Evolutionary conservation across 2,797 vertebrate species (phyloP).

Genomic region (Cossypha dichroa): DNA sequence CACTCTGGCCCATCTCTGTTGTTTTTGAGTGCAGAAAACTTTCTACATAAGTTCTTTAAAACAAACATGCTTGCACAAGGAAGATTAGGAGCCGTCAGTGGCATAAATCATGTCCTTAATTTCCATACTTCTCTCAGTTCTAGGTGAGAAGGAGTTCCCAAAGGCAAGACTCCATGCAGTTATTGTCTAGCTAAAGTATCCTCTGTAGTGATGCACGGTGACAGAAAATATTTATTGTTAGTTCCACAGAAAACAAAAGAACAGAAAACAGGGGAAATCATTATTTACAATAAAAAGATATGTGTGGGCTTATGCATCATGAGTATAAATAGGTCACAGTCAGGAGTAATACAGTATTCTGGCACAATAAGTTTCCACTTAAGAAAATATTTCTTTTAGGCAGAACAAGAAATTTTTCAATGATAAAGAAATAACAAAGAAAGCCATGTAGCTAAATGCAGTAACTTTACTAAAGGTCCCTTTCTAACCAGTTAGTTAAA

Average conservation of each 20-base stretch:
- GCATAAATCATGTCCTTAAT: background rate
- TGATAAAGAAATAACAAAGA: background rate
- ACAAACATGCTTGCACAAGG: background rate
- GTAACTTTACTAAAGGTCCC: background rate
- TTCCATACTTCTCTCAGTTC: background rate
- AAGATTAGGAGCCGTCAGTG: background rate
- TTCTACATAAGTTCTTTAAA: background rate
- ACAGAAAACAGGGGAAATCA: background rate
- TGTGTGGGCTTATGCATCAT: background rate
- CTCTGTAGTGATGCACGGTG: background rate
- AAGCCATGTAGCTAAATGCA: background rate
- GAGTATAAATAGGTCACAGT: background rate
- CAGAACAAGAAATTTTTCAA: background rate
- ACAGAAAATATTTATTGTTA: background rate
- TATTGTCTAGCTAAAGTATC: background rate
- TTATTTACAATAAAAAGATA: background rate
- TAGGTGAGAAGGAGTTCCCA: background rate
- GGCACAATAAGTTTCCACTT: background rate
- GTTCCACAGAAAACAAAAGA: background rate
- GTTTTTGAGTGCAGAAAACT: background rate
- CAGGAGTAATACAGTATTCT: background rate
- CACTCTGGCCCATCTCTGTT: background rate
- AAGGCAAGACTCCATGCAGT: background rate
- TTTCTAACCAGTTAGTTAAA: background rate
- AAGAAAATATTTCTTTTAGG: background rate